phyloP scores from a whole-genome alignment of 2,113 vertebrate species.

The Ammospiza caudacuta region DNA sequence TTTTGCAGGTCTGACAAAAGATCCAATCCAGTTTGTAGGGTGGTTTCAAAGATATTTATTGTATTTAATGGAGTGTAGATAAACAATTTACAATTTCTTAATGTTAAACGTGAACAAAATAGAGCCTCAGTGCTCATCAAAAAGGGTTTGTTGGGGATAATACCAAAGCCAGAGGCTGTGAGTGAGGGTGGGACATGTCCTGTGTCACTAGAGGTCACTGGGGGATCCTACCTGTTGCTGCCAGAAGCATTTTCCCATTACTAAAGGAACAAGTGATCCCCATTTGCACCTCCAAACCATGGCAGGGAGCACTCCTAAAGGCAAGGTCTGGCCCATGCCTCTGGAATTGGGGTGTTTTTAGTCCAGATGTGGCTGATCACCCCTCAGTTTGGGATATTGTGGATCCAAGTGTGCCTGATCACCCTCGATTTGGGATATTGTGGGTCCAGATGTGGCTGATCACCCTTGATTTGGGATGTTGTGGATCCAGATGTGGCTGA shows the following conservation, averaged over 20 bases:
- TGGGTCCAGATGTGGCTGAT: too few relatives aligned
- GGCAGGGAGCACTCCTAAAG: neutral
- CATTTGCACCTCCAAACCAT: fast-evolving
- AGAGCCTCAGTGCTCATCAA: neutral
- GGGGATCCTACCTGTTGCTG: neutral
- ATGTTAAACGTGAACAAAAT: neutral
- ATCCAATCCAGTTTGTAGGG: neutral
- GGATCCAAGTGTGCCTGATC: neutral
- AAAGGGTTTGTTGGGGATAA: neutral
- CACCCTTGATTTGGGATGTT: too few relatives aligned
- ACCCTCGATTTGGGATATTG: too few relatives aligned
- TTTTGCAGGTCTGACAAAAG: neutral
- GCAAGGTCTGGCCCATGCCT: neutral
- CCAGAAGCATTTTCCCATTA: neutral
- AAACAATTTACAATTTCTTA: neutral
- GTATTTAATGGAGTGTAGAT: neutral
- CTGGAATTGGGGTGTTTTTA: neutral
- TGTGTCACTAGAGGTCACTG: neutral
- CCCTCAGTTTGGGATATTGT: fast-evolving
- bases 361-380: neutral
- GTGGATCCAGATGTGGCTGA: neutral
- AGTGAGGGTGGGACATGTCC: neutral
- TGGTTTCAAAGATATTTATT: neutral
- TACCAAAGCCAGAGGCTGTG: neutral
- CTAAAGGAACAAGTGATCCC: neutral